These are phyloP conservation scores for Ips typographus DNA, from an alignment of 1,140 invertebrate species.

Conservation along the genomic window DNA sequence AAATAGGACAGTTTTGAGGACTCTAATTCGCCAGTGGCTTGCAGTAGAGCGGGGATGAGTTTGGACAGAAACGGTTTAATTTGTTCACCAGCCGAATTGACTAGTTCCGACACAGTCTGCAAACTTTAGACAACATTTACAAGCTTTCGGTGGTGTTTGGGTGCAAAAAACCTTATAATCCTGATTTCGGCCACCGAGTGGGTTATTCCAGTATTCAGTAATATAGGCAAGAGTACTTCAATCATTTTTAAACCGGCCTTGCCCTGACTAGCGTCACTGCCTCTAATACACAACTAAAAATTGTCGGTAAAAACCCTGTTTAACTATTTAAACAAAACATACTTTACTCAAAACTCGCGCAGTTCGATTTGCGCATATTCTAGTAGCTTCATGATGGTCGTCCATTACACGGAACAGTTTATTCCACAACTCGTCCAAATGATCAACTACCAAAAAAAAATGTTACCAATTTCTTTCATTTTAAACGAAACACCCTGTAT, in stretches of 20 bases:
- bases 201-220: constrained; percentile 77
- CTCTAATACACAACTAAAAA: constrained; percentile 71
- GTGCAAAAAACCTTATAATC: constrained; percentile 61
- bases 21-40: constrained; percentile 83
- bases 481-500: too few species aligned
- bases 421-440: constrained; percentile 74
- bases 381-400: constrained; percentile 88
- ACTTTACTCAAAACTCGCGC: constrained; percentile 79
- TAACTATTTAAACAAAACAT: constrained; percentile 36
- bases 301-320: neutral
- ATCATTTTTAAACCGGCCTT: constrained; percentile 78
- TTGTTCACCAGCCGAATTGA: constrained; percentile 73
- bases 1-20: constrained; percentile 76
- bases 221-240: constrained; percentile 73
- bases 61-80: constrained; percentile 78
- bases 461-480: neutral
- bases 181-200: constrained; percentile 79
- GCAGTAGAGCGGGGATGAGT: constrained; percentile 80
- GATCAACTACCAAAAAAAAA: constrained; percentile 47
- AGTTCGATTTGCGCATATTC: constrained; percentile 76
- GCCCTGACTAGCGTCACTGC: constrained; percentile 73
- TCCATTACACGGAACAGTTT: constrained; percentile 89
- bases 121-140: constrained; percentile 58
- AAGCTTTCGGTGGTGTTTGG: constrained; percentile 6
- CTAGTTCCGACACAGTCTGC: constrained; percentile 80